Conservation (phyloP, 2,113 vertebrate genomes). For the Scolopax mira region DNA sequence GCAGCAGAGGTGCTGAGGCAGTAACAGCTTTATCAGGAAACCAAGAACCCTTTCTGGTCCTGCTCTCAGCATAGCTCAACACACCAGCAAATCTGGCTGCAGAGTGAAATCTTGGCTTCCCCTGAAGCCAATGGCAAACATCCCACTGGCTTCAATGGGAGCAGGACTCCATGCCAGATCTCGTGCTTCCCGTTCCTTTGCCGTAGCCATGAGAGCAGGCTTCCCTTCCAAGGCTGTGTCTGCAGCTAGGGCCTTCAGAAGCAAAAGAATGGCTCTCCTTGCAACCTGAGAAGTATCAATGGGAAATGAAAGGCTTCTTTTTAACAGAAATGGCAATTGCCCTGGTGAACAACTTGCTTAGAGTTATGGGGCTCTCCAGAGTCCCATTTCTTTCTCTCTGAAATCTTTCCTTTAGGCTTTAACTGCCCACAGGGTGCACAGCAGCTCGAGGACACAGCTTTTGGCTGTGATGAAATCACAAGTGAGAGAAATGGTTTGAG, state of each 20-base stretch:
- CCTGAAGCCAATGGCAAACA: slow-evolving; percentile 49
- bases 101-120: slow-evolving; percentile 41
- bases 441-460: not conserved
- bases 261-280: not conserved
- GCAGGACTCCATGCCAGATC: slow-evolving; percentile 47
- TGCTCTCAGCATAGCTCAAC: slow-evolving; percentile 24
- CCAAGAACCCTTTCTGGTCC: slow-evolving; percentile 12
- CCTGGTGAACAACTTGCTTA: not conserved
- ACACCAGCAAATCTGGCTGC: slow-evolving; percentile 55
- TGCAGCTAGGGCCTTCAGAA: slow-evolving; percentile 47
- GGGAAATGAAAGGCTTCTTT: not conserved
- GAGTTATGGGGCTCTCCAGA: not conserved
- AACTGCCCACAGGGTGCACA: not conserved
- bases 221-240: slow-evolving; percentile 58
- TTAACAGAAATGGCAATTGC: not conserved
- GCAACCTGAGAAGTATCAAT: not conserved
- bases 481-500: not conserved
- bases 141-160: slow-evolving; percentile 59
- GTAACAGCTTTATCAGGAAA: slow-evolving; percentile 28
- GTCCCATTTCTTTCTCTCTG: not conserved
- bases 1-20: not conserved
- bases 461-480: not conserved
- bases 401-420: not conserved
- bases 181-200: slow-evolving; percentile 65
- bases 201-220: slow-evolving; percentile 30